Base-by-base conservation (phyloP, 2,113 vertebrate genomes). In the Xerus inauris region DNA sequence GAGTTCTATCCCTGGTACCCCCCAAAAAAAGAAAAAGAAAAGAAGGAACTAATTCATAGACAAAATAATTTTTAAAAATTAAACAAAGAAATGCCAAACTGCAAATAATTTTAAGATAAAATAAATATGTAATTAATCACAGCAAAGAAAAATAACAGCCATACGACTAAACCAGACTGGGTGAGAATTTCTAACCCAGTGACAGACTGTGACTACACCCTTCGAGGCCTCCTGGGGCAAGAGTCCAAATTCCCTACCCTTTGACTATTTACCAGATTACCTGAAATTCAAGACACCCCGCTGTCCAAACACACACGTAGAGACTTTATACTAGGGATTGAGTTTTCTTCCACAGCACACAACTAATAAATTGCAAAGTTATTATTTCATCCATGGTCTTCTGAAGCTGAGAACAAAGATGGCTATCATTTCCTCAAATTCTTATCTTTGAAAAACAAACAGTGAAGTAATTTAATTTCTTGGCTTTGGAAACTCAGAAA, bases 251-350 rank as follows among this genome's bases (percentile, higher is more conserved):
- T 90, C 81, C 30, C 49, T 92, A 59, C 2, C 59, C 22, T 90
- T 96, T 87, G 81, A 5, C 19, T 96, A 77, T 87, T 97, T 90
- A 90, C 45, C 67, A 93, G 87, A 96, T 84, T 84, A 81, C 81
- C 26, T 90, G 59, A 96, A 87, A 93, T 26, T 59, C 71, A 87
- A 92, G 45, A 76, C 57, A 89, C 32, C 17, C 32, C 28, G 40
- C 20, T 38, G 30, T 89, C 65, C 69, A 95, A 62, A 92, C 47
- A 79, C 69, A 91, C 32, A 64, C 12, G 22, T 30, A 89, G 59
- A 64, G 14, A 72, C 17, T n/a, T 30, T 67, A 64, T 85, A 30
- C 38, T 69, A 69, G 17, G 26, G 30, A 76, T 64, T n/a, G 35
- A 57, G 38, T 22, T 69, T 96, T 91, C 69, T 67, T 8, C 17